Evolutionary conservation across 2,113 vertebrate genomes (phyloP).

Genomic region (Microcebus lehilahytsara): DNA sequence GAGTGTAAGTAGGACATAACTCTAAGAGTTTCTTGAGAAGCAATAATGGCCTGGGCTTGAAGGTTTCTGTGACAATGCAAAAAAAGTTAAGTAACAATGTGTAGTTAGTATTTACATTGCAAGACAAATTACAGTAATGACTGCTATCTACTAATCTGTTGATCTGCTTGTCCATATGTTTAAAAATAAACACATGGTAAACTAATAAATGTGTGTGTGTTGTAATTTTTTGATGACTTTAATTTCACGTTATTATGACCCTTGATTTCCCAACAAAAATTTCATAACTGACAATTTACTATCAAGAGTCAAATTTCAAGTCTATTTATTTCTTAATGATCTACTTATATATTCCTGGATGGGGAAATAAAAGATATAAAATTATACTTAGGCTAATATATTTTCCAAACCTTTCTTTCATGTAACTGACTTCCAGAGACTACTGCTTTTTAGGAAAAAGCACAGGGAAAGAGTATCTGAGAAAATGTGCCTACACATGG

Average conservation of each 20-base stretch:
- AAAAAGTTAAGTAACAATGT: background rate
- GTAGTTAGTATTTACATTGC: background rate
- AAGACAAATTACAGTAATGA: background rate
- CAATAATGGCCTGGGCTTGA: background rate
- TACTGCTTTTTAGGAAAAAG: background rate
- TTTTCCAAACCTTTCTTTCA: background rate
- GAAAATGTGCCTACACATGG: background rate
- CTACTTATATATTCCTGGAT: background rate
- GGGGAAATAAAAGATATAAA: background rate
- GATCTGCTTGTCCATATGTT: background rate
- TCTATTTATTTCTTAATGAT: background rate
- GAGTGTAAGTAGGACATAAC: background rate
- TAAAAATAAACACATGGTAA: background rate
- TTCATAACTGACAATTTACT: background rate
- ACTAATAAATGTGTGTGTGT: background rate
- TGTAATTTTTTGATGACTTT: slow-evolving; percentile 14
- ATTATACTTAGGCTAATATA: background rate
- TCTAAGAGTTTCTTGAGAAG: background rate
- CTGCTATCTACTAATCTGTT: background rate
- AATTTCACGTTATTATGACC: background rate
- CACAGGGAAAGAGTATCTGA: background rate
- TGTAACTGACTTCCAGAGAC: background rate
- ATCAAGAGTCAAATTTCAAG: background rate
- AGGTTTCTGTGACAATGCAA: background rate
- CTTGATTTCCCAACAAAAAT: slow-evolving; percentile 27